Evolutionary conservation across 1,140 invertebrate genomes (phyloP), one percentile per base, ranked within the genome.

Genomic region (Drosophila micromelanica): DNA sequence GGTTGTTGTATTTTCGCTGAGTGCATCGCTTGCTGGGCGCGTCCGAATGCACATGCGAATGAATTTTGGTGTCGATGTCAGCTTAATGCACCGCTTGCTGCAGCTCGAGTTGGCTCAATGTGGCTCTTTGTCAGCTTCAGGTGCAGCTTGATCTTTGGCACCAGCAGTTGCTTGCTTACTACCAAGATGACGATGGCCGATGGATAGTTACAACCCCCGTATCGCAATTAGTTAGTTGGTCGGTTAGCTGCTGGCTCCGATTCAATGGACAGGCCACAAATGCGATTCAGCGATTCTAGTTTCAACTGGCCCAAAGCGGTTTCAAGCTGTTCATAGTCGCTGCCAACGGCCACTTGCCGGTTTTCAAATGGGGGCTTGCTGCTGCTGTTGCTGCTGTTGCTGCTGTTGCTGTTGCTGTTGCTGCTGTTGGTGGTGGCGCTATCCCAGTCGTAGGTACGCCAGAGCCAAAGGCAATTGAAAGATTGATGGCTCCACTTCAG

Each of bases 221-320:
- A 40, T 38, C 51, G 51, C 46, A n/a, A n/a, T n/a, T n/a, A n/a
- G 59, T 20, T 20, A 20, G 20, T 55, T 62, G 77, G 51, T 52
- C 43, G 69, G 73, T 74, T 54, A 63, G 60, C 48, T 73, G n/a
- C n/a, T 57, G 52, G 43, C 54, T 59, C 40, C 52, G 49, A 67
- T 55, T 60, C 59, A 48, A 48, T 65, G 43, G 43, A 23, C 49
- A 30, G 40, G 40, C 52, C 51, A 37, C 30, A 23, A 17, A 43
- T 48, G 45, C 37, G 73, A 73, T 65, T 74, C 73, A 80, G 42
- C 60, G 78, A 87, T 87, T 87, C 82, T 87, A 87, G 82, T 87
- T 87, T 67, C 6, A 87, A 89, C 82, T 73, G 82, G 82, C 78
- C 46, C 23, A 51, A 87, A 87, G 85, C 64, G 62, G 82, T 82